These are phyloP conservation scores for Falco cherrug DNA, from an alignment of 2,797 vertebrate genomes.

Conservation along the genomic window DNA sequence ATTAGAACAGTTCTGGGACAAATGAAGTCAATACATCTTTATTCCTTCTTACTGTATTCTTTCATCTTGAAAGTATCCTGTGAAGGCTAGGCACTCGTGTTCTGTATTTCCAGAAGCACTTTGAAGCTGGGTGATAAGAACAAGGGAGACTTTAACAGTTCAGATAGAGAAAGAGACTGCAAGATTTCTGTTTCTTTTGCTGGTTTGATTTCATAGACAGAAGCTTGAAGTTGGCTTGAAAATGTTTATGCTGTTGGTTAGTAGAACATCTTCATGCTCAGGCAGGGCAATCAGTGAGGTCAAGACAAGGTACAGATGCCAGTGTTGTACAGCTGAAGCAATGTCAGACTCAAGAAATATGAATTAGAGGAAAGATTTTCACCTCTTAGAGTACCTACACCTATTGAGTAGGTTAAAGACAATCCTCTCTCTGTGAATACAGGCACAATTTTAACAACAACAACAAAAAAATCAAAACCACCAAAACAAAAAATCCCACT, in stretches of 20 bases:
- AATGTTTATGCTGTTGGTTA: not conserved
- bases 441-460: not conserved
- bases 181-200: slow-evolving; percentile 27
- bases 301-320: not conserved
- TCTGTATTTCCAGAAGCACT: slow-evolving; percentile 51
- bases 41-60: not conserved
- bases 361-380: not conserved
- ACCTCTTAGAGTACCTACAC: not conserved
- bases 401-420: not conserved
- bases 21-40: not conserved
- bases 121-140: slow-evolving; percentile 61
- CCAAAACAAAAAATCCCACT: not conserved
- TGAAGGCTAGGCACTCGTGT: not conserved
- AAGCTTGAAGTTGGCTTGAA: not conserved
- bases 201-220: not conserved
- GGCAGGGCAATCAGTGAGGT: not conserved
- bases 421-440: not conserved
- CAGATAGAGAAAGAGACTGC: slow-evolving; percentile 14
- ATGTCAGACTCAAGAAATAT: not conserved
- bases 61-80: not conserved
- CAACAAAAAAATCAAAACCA: not conserved
- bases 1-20: not conserved
- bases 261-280: not conserved
- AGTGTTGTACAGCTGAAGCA: not conserved
- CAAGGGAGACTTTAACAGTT: slow-evolving; percentile 1